Conservation (phyloP, 2,113 vertebrate genomes). For the Podiceps cristatus region DNA sequence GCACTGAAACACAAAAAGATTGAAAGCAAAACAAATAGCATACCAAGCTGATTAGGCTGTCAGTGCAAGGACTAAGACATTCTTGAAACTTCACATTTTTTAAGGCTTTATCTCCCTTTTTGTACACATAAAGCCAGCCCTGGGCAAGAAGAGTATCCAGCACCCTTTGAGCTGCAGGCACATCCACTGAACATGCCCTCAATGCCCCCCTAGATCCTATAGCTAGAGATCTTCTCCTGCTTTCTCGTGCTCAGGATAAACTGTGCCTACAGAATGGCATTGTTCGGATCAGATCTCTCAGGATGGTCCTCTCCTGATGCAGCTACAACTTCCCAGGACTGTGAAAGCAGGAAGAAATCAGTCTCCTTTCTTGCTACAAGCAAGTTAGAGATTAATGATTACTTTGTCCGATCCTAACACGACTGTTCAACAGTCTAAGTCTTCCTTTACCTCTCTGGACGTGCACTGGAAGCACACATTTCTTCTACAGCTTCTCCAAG, state of each 20-base stretch:
- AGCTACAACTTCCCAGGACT: neutral
- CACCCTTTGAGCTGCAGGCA: neutral
- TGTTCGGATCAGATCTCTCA: neutral
- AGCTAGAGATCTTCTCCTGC: neutral
- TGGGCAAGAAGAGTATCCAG: neutral
- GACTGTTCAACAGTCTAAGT: neutral
- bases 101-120: neutral
- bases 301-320: neutral
- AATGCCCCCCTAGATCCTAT: neutral
- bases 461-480: neutral
- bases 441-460: neutral
- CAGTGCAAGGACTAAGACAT: neutral
- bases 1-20: neutral
- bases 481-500: neutral
- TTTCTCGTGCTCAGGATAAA: neutral
- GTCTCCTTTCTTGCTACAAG: neutral
- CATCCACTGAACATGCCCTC: neutral
- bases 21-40: neutral
- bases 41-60: neutral
- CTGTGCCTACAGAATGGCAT: neutral
- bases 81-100: neutral
- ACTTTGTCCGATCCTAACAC: neutral
- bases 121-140: neutral
- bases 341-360: neutral
- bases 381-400: neutral